Percentiles rank a stretch among this genome's conserved stretches.
phyloP scores from a whole-genome alignment of 2,888 invertebrate genomes.

The Keiferia lycopersicella region DNA sequence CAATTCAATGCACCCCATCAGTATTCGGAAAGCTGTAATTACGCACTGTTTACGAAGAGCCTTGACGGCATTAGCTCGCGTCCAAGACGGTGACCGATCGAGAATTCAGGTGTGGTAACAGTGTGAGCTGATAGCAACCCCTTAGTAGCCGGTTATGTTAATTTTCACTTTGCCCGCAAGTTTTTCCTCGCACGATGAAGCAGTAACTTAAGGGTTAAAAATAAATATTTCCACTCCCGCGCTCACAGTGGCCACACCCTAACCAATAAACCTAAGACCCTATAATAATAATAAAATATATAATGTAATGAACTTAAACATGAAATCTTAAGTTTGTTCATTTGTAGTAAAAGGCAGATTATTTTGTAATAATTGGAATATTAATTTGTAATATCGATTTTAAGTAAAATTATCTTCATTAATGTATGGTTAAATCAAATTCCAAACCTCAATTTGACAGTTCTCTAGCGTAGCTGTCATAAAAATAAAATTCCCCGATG shows the following conservation, averaged over 20 bases:
- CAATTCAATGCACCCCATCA: too few relatives aligned
- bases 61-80: slow-evolving; percentile 40
- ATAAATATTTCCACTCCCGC: background rate
- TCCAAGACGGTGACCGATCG: slow-evolving; percentile 54
- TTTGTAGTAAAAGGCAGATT: background rate
- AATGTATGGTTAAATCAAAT: background rate
- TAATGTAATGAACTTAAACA: background rate
- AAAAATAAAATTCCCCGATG: too few relatives aligned
- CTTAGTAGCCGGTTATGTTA: too few relatives aligned
- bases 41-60: too few relatives aligned
- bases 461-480: too few relatives aligned
- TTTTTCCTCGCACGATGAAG: too few relatives aligned
- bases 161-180: too few relatives aligned
- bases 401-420: background rate
- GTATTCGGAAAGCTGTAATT: too few relatives aligned
- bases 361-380: background rate
- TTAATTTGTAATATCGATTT: background rate
- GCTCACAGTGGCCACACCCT: background rate
- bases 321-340: background rate
- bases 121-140: background rate
- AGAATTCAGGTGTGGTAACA: slow-evolving; percentile 4
- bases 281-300: slow-evolving; percentile 7
- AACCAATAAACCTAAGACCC: background rate
- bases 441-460: too few relatives aligned
- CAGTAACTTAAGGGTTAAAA: too few relatives aligned